Conservation (phyloP, 2,797 vertebrate genomes). For the Choloepus didactylus region DNA sequence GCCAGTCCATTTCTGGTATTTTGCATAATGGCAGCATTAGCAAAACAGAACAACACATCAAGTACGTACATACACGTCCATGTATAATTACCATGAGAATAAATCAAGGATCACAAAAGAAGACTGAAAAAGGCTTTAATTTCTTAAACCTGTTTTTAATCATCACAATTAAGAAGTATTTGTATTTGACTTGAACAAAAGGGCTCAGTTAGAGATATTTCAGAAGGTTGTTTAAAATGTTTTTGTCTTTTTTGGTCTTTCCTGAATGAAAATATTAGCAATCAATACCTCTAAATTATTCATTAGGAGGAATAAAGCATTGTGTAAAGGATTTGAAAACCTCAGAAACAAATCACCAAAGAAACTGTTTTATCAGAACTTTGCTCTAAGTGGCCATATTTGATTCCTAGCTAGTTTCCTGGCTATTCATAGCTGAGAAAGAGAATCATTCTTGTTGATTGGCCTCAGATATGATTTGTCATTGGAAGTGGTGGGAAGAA, state of each 20-base stretch:
- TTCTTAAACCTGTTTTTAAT: conserved; percentile 39
- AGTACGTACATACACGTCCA: neutral
- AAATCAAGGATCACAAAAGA: conserved; percentile 3
- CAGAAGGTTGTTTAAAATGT: conserved; percentile 31
- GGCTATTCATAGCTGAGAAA: conserved; percentile 28
- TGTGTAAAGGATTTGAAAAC: neutral
- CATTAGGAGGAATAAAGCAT: conserved; percentile 23
- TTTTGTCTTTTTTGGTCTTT: neutral
- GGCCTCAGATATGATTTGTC: neutral
- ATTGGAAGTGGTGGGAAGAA: neutral
- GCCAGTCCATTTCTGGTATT: too few species aligned
- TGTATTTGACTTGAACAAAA: neutral
- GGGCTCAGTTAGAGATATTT: neutral
- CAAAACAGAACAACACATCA: neutral
- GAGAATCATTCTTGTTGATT: neutral
- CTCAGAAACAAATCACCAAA: neutral
- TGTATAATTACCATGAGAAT: neutral
- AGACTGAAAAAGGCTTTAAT: conserved; percentile 3
- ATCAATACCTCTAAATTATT: neutral
- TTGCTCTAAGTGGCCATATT: neutral
- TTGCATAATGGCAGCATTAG: too few species aligned
- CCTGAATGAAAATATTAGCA: conserved; percentile 16
- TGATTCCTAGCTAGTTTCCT: neutral
- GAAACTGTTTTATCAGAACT: conserved; percentile 14
- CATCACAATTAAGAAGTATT: neutral